Conservation (phyloP, 2,797 vertebrate species). For the Muscicapa comitata region DNA sequence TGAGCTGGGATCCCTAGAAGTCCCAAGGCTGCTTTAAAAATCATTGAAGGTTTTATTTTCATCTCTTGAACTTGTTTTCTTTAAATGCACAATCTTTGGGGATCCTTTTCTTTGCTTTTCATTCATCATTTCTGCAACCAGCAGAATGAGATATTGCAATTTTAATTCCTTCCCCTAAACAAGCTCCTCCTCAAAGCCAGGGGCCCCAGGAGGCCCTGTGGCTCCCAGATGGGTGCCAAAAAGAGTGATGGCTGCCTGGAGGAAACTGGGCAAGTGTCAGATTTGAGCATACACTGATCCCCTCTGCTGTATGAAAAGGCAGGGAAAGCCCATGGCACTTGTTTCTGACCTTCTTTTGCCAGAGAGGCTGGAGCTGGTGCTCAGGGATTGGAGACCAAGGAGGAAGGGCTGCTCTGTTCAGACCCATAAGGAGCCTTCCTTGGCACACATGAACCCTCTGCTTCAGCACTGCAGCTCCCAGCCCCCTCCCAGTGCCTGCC, state of each 20-base stretch:
- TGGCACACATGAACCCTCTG: too few species aligned
- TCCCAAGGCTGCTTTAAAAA: background rate
- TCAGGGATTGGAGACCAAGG: too few species aligned
- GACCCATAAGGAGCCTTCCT: accelerated
- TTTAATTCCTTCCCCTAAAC: background rate
- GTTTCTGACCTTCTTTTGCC: background rate
- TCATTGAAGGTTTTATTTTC: background rate
- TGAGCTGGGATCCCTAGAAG: background rate
- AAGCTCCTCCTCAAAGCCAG: background rate
- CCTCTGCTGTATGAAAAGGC: background rate
- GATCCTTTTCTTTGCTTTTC: background rate
- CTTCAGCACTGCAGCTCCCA: background rate
- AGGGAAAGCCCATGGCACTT: background rate
- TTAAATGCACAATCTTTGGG: background rate
- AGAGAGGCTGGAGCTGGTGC: background rate
- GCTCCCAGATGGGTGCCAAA: background rate
- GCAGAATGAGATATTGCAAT: background rate
- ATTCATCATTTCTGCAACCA: background rate
- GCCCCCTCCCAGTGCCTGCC: background rate
- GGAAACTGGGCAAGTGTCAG: background rate
- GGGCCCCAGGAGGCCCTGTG: accelerated
- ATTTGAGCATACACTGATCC: background rate
- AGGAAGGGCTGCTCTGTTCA: background rate
- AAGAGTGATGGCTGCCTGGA: accelerated
- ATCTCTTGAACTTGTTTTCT: background rate